phyloP scores from a whole-genome alignment of 2,113 vertebrate genomes.

The Nycticryphes semicollaris region DNA sequence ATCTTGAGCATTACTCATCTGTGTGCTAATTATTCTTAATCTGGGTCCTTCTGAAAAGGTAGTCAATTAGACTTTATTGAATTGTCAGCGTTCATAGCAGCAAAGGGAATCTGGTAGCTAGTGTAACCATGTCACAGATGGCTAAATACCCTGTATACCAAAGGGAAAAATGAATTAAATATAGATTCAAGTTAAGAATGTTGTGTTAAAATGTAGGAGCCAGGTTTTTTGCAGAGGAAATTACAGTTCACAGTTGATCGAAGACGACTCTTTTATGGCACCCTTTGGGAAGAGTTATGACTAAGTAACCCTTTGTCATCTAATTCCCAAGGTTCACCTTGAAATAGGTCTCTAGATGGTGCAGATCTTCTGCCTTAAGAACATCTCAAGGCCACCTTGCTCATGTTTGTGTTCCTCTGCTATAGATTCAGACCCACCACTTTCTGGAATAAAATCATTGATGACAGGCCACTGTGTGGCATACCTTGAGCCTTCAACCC shows the following conservation, averaged over 20 bases:
- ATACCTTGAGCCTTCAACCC: neutral
- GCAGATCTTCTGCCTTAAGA: neutral
- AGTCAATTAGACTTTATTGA: conserved; percentile 41
- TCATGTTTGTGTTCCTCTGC: neutral
- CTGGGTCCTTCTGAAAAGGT: conserved; percentile 28
- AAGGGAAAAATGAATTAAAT: conserved; percentile 33
- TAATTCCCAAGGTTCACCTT: neutral
- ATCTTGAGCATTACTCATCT: conserved; percentile 15
- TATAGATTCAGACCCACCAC: neutral
- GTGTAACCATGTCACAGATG: conserved; percentile 35
- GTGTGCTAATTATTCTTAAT: conserved; percentile 49
- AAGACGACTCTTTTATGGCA: neutral
- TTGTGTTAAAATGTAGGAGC: conserved; percentile 5
- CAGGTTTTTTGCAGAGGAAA: conserved; percentile 4
- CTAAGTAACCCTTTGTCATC: neutral
- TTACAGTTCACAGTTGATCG: neutral
- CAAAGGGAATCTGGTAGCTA: neutral
- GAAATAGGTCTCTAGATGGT: neutral
- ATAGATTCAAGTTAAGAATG: conserved; percentile 4
- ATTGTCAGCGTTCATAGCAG: conserved; percentile 9
- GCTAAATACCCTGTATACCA: conserved; percentile 35
- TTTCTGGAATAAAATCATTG: neutral
- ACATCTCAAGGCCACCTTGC: neutral
- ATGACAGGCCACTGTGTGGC: neutral
- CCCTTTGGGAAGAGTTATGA: neutral